Conservation (phyloP, 2,888 invertebrate genomes). For the Gibbula magus region DNA sequence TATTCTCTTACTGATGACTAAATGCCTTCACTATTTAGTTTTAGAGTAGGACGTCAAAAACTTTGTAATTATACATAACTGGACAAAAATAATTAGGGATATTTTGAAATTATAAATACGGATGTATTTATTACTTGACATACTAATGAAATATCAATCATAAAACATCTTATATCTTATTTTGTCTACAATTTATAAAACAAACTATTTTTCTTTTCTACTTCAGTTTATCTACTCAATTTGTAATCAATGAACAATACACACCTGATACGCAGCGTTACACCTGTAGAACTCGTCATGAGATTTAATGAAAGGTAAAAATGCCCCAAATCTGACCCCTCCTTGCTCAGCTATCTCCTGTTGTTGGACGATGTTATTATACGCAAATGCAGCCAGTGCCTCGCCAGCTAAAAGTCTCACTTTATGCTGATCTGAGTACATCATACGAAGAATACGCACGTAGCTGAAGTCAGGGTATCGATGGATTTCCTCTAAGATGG, state of each 20-base stretch:
- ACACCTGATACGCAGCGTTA: conserved; percentile 73
- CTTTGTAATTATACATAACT: too few relatives aligned
- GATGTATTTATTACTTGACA: too few relatives aligned
- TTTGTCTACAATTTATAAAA: too few relatives aligned
- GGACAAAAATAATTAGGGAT: too few relatives aligned
- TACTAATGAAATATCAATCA: too few relatives aligned
- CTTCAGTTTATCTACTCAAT: too few relatives aligned
- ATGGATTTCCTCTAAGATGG: conserved; percentile 67
- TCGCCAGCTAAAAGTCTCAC: conserved; percentile 69
- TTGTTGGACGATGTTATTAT: conserved; percentile 72
- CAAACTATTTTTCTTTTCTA: too few relatives aligned
- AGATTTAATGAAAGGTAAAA: conserved; percentile 71
- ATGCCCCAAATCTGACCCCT: conserved; percentile 71
- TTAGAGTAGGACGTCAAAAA: too few relatives aligned
- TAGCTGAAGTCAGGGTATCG: conserved; percentile 71
- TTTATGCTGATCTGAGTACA: conserved; percentile 64
- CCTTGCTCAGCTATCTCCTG: conserved; percentile 71
- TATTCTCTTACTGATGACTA: too few relatives aligned
- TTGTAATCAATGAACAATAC: background rate
- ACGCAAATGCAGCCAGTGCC: conserved; percentile 72
- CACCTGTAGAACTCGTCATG: conserved; percentile 70
- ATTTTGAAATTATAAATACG: too few relatives aligned
- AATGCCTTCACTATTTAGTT: too few relatives aligned
- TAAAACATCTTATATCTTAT: too few relatives aligned
- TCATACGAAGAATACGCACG: conserved; percentile 70